Evolutionary conservation across 2,797 vertebrate genomes (phyloP), one percentile per base, ranked within the genome.

Genomic region (Rhabdomys pumilio): DNA sequence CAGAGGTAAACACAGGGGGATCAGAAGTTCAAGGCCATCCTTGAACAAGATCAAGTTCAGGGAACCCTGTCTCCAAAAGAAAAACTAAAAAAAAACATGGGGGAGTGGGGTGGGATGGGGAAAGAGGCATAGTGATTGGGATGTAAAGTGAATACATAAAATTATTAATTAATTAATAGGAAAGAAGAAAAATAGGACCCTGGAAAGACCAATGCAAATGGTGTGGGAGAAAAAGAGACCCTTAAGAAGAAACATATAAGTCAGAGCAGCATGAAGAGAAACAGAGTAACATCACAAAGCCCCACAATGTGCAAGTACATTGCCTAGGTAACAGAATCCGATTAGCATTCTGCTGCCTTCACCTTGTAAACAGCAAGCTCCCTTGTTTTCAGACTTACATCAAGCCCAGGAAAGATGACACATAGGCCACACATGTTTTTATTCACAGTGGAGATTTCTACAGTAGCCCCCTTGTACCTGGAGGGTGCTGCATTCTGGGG

Each of bases 351-450:
- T 29, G 65, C 65, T n/a, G 59, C 72, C 61, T 76, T 91, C 20
- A 57, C 63, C 86, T 50, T 50, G 55, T 41, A 59, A 53, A 47
- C 19, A 34, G n/a, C 5, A 26, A 79, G 63, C 38, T 17, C 53
- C 41, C 12, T 2, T 53, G 11, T 72, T 47, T 92, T 72, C 79
- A 47, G 57, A 85, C 63, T 38, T 50, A 3, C 2, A 9, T 8
- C n/a, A 4, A 80, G 89, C 5, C 24, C 83, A 47, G 79, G 89
- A 84, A 65, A 76, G 1, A 1, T 7, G 59, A 61, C 81, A 12
- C 41, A 5, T 0, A 2, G 20, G 44, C 47, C 34, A n/a, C 24
- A 2, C 0, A 19, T 0, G 7, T 31, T 11, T 19, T 31, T 38
- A 14, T 0, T 55, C 59, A 10, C 0, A 3, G 17, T 0, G 38